Base-by-base conservation (phyloP, 2,888 invertebrate genomes). In the Tetranychus piercei region DNA sequence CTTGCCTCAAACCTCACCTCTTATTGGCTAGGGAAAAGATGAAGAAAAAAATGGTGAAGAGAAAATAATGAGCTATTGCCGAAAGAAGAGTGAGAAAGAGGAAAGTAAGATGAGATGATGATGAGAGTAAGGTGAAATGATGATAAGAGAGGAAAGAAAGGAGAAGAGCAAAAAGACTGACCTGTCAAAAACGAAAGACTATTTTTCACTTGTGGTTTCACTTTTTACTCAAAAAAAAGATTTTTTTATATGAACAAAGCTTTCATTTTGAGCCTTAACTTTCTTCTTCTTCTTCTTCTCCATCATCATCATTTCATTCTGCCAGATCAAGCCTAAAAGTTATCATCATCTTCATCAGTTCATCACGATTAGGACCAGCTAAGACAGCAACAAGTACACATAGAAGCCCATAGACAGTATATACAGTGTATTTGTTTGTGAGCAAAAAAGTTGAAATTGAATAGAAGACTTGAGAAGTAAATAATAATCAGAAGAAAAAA, bases 111-210 rank as follows among this genome's bases (percentile, higher is more conserved):
- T 55, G 55, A 55, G 55, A 55, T 55, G 55, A 55, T 55, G 55
- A 55, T 55, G 55, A 55, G 9, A 55, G 55, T 55, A 55, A 55
- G 15, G 55, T 55, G 55, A 55, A 55, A 55, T 55, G 55, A 55
- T 55, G 55, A 55, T 55, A 15, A 55, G 9, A 15, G 15, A 15
- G 55, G 15, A 6, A 7, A 55, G 9, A 15, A 5, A 15, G 55
- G 2, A 55, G 55, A 55, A 55, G 15, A 55, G 55, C 15, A 55
- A 34, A 34, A 55, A 55, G 55, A 55, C 55, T 55, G 55, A 55
- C 55, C 55, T 55, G 55, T 55, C 55, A 55, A 55, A 55, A 55
- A 55, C 55, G 55, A 55, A 55, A 55, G 55, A 55, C 55, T 55
- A 55, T 55, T 55, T 55, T 55, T 55, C 55, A 55, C 55, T 55